A percentile compares a stretch with the other conserved stretches of the same genome.
Conservation (phyloP, 2,113 vertebrate species). For the Actenoides hombroni region DNA sequence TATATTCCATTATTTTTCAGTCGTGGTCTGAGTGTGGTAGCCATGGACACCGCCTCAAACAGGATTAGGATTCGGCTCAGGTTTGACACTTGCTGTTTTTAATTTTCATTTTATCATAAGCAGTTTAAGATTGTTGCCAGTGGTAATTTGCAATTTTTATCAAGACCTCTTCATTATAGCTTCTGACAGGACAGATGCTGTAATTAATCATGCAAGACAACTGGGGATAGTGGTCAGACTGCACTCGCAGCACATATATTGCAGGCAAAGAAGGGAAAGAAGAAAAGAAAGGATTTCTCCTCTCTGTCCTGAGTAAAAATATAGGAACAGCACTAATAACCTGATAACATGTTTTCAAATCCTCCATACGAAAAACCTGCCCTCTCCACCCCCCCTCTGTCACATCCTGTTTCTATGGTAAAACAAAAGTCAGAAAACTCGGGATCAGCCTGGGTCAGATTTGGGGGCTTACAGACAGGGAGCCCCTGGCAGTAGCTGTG, state of each 20-base stretch:
- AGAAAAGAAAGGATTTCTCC: constrained; percentile 46
- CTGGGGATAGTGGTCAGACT: constrained; percentile 84
- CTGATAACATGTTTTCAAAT: neutral
- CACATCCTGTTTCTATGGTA: accelerated
- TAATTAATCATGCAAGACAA: constrained; percentile 97
- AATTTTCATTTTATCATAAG: constrained; percentile 99
- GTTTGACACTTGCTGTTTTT: constrained; percentile 92
- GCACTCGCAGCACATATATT: constrained; percentile 72
- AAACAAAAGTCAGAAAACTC: neutral
- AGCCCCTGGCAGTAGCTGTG: accelerated
- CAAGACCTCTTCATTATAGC: constrained; percentile 95
- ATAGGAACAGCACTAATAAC: neutral
- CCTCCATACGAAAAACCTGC: neutral
- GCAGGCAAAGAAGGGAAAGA: constrained; percentile 16
- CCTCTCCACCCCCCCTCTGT: neutral
- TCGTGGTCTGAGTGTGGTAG: constrained; percentile 74
- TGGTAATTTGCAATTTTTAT: constrained; percentile 97
- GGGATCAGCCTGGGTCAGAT: neutral
- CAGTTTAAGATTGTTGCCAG: constrained; percentile 98
- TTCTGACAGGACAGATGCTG: constrained; percentile 99
- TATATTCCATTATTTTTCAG: constrained; percentile 72
- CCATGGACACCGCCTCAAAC: constrained; percentile 72
- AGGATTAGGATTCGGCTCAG: constrained; percentile 93
- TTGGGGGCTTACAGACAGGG: neutral
- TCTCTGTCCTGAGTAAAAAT: constrained; percentile 59